These are phyloP conservation scores for Panthera tigris DNA, from an alignment of 2,113 vertebrate genomes.

Conservation along the genomic window DNA sequence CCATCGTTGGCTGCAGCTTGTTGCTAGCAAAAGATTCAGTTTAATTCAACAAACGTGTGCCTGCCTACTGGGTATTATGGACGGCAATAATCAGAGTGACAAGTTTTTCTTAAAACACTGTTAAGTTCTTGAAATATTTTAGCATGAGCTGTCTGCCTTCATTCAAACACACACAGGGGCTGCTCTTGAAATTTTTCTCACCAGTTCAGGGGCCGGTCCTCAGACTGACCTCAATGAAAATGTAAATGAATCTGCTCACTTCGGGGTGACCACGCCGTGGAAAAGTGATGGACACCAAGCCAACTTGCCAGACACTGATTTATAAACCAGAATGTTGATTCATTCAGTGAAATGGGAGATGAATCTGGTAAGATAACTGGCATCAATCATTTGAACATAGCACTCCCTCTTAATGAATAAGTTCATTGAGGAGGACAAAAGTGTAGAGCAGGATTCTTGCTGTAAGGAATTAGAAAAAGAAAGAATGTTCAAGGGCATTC, in stretches of 20 bases:
- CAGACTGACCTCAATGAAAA: slow-evolving; percentile 56
- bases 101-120: slow-evolving; percentile 33
- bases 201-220: not conserved
- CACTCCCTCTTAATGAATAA: slow-evolving; percentile 59
- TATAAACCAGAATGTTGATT: slow-evolving; percentile 67
- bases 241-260: slow-evolving; percentile 55
- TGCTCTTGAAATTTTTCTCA: slow-evolving; percentile 31
- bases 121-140: slow-evolving; percentile 42
- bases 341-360: slow-evolving; percentile 68
- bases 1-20: not conserved
- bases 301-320: slow-evolving; percentile 66
- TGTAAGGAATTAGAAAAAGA: not conserved
- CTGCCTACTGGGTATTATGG: not conserved
- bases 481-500: not conserved
- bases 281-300: slow-evolving; percentile 57
- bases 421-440: slow-evolving; percentile 44
- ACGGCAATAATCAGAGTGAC: not conserved
- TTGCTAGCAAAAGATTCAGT: not conserved
- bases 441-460: not conserved
- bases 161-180: slow-evolving; percentile 34
- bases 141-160: not conserved
- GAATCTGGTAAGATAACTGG: slow-evolving; percentile 58
- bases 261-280: not conserved
- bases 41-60: slow-evolving; percentile 22
- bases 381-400: slow-evolving; percentile 67